Conservation (phyloP, 2,797 vertebrate species). For the Pseudochirops corinnae region DNA sequence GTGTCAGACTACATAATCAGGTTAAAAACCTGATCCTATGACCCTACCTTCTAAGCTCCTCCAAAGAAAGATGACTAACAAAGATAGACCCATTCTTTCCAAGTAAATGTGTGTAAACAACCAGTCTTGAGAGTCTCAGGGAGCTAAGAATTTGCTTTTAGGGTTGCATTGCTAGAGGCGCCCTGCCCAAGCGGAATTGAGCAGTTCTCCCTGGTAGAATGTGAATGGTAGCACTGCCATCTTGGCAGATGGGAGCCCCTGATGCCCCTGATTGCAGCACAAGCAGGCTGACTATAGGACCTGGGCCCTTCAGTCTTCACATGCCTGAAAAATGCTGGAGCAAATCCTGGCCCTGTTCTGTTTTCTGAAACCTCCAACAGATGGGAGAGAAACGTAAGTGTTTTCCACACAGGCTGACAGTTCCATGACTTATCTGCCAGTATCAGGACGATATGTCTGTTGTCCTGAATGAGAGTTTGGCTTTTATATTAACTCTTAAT, state of each 20-base stretch:
- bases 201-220: background rate
- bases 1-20: background rate
- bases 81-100: background rate
- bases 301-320: background rate
- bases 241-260: background rate
- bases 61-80: background rate
- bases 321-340: background rate
- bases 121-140: background rate
- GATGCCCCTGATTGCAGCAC: background rate
- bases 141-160: background rate
- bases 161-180: background rate
- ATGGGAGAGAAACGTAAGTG: background rate
- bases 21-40: background rate
- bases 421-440: fast-evolving
- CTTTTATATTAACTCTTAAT: background rate
- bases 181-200: background rate
- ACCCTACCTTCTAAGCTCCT: background rate
- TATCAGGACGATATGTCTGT: fast-evolving
- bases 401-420: fast-evolving
- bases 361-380: background rate
- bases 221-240: background rate
- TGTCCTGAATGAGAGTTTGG: fast-evolving
- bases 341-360: background rate
- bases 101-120: background rate
- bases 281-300: background rate